Conservation (phyloP, 2,888 invertebrate genomes). For the Chaetogeoica ovagalla region DNA sequence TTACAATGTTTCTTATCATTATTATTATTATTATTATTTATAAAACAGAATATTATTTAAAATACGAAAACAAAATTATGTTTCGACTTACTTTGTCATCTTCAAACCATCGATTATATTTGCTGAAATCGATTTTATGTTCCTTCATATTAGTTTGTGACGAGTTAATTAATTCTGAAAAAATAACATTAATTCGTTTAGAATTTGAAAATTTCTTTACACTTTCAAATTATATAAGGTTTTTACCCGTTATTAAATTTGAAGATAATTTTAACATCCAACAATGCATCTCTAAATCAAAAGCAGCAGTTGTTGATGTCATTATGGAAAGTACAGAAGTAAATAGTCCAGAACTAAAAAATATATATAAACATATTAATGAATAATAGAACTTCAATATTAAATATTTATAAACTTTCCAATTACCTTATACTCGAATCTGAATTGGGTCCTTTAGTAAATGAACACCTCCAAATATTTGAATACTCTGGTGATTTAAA, state of each 20-base stretch:
- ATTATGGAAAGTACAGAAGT: slow-evolving; percentile 59
- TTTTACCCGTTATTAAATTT: slow-evolving; percentile 62
- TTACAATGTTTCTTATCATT: background rate
- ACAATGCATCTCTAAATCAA: slow-evolving; percentile 64
- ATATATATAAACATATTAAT: background rate
- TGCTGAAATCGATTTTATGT: slow-evolving; percentile 48
- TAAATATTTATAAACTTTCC: background rate
- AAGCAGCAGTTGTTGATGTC: slow-evolving; percentile 62
- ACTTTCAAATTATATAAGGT: background rate
- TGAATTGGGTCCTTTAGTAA: slow-evolving; percentile 33
- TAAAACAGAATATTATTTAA: background rate
- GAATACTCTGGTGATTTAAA: slow-evolving; percentile 72
- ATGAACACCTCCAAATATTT: slow-evolving; percentile 68
- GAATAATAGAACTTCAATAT: background rate
- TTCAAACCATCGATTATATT: slow-evolving; percentile 46
- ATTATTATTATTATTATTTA: background rate
- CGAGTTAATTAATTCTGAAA: slow-evolving; percentile 29
- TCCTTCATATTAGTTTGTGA: slow-evolving; percentile 19
- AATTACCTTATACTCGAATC: slow-evolving; percentile 24
- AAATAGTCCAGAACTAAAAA: slow-evolving; percentile 54
- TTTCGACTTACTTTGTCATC: slow-evolving; percentile 38
- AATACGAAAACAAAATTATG: background rate
- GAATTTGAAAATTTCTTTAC: slow-evolving; percentile 6
- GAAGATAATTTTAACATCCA: slow-evolving; percentile 64
- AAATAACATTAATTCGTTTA: background rate